Percentiles rank a stretch among this genome's conserved stretches.
Evolutionary conservation across 2,113 vertebrate genomes (phyloP).

Genomic region (Notothenia rossii): DNA sequence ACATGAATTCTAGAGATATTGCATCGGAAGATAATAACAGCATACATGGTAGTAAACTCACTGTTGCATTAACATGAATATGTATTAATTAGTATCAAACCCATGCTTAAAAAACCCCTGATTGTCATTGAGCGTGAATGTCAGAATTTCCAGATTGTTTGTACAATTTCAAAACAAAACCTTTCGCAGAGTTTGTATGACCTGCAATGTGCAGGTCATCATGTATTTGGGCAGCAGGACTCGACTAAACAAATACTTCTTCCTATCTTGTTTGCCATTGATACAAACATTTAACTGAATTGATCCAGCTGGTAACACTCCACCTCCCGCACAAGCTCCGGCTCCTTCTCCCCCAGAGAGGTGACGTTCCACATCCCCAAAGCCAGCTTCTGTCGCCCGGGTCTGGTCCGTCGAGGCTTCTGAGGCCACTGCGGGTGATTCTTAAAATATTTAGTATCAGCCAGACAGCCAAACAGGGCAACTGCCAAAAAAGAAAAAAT

Average conservation of each 20-base stretch:
- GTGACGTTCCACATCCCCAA: too few relatives aligned
- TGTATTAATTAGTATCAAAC: background rate
- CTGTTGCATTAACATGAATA: background rate
- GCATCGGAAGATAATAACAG: background rate
- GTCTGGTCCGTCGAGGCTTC: too few relatives aligned
- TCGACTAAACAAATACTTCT: constrained; percentile 36
- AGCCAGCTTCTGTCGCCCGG: too few relatives aligned
- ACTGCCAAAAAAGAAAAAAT: constrained; percentile 47
- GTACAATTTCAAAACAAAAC: constrained; percentile 39
- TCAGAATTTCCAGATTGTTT: constrained; percentile 30
- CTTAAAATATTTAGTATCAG: constrained; percentile 1
- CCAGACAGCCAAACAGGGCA: constrained; percentile 40
- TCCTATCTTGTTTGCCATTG: constrained; percentile 40
- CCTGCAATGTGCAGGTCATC: constrained; percentile 40
- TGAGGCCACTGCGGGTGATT: too few relatives aligned
- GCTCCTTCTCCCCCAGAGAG: too few relatives aligned
- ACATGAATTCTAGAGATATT: background rate
- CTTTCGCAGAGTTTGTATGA: constrained; percentile 57
- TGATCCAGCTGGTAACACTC: too few relatives aligned
- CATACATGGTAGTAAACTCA: background rate
- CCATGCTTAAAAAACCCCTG: background rate
- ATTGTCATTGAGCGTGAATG: background rate
- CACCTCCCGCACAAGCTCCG: too few relatives aligned
- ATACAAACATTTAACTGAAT: background rate
- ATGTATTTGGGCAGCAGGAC: constrained; percentile 1